phyloP scores from a whole-genome alignment of 2,113 vertebrate genomes.

The Triplophysa siluroides region DNA sequence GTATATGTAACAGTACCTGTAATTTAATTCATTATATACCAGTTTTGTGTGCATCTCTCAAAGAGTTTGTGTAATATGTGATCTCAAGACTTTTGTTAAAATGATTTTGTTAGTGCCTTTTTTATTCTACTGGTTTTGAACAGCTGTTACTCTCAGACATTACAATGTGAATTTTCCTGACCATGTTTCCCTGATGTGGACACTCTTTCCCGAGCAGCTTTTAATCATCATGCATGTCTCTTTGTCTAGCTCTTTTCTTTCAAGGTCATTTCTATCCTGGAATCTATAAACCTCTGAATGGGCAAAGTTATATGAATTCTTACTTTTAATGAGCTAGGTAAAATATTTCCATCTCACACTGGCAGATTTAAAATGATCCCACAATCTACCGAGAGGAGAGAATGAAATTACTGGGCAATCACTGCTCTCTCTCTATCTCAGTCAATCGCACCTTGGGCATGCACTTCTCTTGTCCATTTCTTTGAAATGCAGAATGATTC shows the following conservation, averaged over 20 bases:
- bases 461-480: slow-evolving; percentile 9
- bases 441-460: slow-evolving; percentile 11
- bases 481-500: slow-evolving; percentile 18
- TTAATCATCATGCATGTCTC: slow-evolving; percentile 63
- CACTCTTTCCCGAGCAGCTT: slow-evolving; percentile 52
- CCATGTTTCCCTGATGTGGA: slow-evolving; percentile 19
- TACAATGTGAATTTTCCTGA: background rate
- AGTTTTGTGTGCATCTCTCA: background rate
- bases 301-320: slow-evolving; percentile 81
- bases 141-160: background rate
- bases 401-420: slow-evolving; percentile 68
- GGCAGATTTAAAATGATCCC: slow-evolving; percentile 71
- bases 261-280: slow-evolving; percentile 77
- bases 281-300: slow-evolving; percentile 79
- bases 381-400: slow-evolving; percentile 66
- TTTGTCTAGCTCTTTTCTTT: slow-evolving; percentile 51
- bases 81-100: background rate
- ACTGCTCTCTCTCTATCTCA: slow-evolving; percentile 30
- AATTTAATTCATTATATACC: background rate
- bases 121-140: background rate
- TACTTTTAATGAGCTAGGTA: slow-evolving; percentile 75
- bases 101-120: no score
- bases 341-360: slow-evolving; percentile 72
- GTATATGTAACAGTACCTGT: background rate
- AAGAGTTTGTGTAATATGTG: background rate